Evolutionary conservation across 2,888 invertebrate genomes (phyloP).

Genomic region (Thumatha senex): DNA sequence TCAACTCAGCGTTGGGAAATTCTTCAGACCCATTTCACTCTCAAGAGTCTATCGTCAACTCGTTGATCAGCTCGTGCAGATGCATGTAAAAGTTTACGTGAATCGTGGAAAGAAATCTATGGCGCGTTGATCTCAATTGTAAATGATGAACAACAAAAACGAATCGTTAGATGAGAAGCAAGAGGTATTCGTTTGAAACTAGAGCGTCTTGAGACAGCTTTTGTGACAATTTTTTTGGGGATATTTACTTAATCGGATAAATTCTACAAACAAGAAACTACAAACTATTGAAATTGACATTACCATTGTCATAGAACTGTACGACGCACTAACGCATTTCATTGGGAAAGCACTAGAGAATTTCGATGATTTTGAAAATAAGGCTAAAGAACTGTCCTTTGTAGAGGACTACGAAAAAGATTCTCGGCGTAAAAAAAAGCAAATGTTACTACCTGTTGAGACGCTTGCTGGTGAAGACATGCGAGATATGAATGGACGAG

Average conservation of each 20-base stretch:
- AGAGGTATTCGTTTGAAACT: too few species aligned
- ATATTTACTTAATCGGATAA: conserved; percentile 10
- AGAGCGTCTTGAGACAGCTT: too few species aligned
- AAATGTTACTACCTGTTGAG: conserved; percentile 8
- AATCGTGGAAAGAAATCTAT: too few species aligned
- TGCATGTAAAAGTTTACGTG: too few species aligned
- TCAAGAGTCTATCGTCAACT: too few species aligned
- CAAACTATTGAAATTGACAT: conserved; percentile 12
- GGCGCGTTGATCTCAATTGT: too few species aligned
- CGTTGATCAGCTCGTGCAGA: too few species aligned
- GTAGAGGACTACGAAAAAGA: conserved; percentile 1
- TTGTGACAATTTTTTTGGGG: conserved; percentile 10
- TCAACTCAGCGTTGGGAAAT: conserved; percentile 1
- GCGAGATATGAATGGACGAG: conserved; percentile 9
- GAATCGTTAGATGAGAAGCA: too few species aligned
- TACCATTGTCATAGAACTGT: conserved; percentile 2
- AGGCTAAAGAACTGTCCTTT: background rate
- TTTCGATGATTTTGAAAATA: conserved; percentile 6
- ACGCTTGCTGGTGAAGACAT: conserved; percentile 5
- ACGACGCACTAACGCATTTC: background rate
- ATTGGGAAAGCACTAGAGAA: conserved; percentile 4
- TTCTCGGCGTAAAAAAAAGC: background rate
- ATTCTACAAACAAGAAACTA: conserved; percentile 1
- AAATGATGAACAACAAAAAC: too few species aligned
- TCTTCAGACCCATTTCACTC: background rate